A percentile compares a stretch with the other conserved stretches of the same genome.
Evolutionary conservation across 2,113 vertebrate species (phyloP).

Genomic region (Cairina moschata): DNA sequence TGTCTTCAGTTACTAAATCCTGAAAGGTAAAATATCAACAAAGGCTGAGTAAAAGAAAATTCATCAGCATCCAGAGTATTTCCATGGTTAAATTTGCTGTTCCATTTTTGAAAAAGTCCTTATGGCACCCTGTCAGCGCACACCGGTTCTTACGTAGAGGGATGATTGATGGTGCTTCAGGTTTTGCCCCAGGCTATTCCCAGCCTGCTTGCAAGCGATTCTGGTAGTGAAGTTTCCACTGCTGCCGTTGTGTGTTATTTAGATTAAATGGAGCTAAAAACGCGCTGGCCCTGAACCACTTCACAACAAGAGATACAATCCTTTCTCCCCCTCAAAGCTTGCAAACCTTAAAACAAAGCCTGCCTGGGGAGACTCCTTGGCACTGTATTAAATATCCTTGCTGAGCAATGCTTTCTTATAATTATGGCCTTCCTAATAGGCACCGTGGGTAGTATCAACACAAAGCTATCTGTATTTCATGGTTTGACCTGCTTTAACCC

Average conservation of each 20-base stretch:
- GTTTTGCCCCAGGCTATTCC: constrained; percentile 34
- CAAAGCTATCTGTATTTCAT: constrained; percentile 31
- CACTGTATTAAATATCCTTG: constrained; percentile 36
- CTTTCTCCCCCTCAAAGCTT: neutral
- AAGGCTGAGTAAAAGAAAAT: neutral
- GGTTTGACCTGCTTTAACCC: constrained; percentile 51
- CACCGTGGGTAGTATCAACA: neutral
- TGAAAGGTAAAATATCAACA: neutral
- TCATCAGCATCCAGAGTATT: neutral
- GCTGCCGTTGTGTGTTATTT: neutral
- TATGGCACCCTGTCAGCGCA: neutral
- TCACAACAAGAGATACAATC: neutral
- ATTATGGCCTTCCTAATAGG: constrained; percentile 29
- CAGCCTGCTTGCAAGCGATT: neutral
- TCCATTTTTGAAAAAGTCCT: neutral
- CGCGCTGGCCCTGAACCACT: neutral
- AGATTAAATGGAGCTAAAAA: constrained; percentile 2
- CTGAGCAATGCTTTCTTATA: constrained; percentile 31
- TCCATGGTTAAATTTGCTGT: neutral
- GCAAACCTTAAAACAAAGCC: constrained; percentile 45
- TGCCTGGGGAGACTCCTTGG: constrained; percentile 25
- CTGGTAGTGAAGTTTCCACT: neutral
- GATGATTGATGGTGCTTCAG: constrained; percentile 16
- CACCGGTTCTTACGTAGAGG: neutral
- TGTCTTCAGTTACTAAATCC: neutral